phyloP scores from a whole-genome alignment of 2,113 vertebrate species.

The Sander vitreus region DNA sequence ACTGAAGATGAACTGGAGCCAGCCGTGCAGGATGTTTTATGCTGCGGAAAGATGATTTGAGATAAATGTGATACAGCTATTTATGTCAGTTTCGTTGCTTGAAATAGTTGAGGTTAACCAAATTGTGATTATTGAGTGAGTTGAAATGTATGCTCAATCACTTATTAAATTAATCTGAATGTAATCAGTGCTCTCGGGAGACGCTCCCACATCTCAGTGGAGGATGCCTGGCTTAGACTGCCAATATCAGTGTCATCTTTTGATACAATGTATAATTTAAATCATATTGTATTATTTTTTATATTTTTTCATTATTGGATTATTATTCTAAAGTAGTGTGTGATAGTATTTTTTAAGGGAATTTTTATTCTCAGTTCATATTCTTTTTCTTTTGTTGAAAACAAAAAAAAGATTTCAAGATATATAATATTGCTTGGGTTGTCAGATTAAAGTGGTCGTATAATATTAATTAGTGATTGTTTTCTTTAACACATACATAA shows the following conservation, averaged over 20 bases:
- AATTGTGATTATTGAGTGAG: conserved; percentile 47
- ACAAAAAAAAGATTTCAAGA: not conserved
- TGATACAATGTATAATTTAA: not conserved
- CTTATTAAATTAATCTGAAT: conserved; percentile 34
- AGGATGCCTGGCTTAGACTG: conserved; percentile 11
- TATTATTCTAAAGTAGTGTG: not conserved
- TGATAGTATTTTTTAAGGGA: not conserved
- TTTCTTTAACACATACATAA: not conserved
- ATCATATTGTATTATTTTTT: not conserved
- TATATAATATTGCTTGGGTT: not conserved
- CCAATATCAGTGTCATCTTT: not conserved
- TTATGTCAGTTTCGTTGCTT: conserved; percentile 33
- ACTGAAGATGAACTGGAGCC: conserved; percentile 64
- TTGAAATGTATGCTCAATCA: conserved; percentile 29
- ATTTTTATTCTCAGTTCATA: not conserved
- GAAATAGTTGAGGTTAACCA: conserved; percentile 27
- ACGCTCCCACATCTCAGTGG: not conserved
- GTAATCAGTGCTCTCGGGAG: not conserved
- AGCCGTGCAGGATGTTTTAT: conserved; percentile 62
- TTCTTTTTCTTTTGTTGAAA: not conserved
- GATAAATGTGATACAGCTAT: conserved; percentile 62
- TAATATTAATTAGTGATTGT: not conserved
- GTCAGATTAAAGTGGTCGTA: not conserved
- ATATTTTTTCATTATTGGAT: too few species aligned
- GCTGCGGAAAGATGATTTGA: conserved; percentile 67